Evolutionary conservation across 2,888 invertebrate genomes (phyloP).

Genomic region (Caenorhabditis panamensis): DNA sequence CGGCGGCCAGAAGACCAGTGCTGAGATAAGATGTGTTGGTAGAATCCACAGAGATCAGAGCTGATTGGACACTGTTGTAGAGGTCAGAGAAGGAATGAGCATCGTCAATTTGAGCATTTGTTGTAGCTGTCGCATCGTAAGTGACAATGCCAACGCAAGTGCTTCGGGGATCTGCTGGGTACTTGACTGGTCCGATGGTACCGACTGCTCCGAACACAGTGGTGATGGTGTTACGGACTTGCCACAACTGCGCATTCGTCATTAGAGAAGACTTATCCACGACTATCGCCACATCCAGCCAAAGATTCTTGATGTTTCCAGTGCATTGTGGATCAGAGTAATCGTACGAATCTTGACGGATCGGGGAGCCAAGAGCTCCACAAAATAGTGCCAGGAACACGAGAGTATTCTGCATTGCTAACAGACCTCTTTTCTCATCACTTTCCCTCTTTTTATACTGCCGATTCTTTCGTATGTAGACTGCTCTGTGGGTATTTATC

Average conservation of each 20-base stretch:
- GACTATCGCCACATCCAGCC: conserved; percentile 49
- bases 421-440: too few species aligned
- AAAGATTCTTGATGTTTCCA: conserved; percentile 47
- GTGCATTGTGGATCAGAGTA: conserved; percentile 25
- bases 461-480: not conserved
- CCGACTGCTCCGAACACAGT: conserved; percentile 27
- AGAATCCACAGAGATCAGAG: conserved; percentile 14
- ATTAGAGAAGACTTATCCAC: conserved; percentile 43
- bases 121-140: conserved; percentile 27
- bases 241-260: conserved; percentile 36
- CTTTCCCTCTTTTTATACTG: not conserved
- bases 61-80: conserved; percentile 30
- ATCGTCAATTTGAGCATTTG: conserved; percentile 9
- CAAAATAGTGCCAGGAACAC: too few species aligned
- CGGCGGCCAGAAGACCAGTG: conserved; percentile 38
- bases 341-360: conserved; percentile 5
- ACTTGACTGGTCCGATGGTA: conserved; percentile 34
- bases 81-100: conserved; percentile 25
- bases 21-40: conserved; percentile 14
- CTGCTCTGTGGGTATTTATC: too few species aligned
- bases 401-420: too few species aligned
- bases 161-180: conserved; percentile 39
- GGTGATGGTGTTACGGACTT: conserved; percentile 35
- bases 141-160: conserved; percentile 46
- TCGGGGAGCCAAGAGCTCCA: conserved; percentile 14